phyloP scores from a whole-genome alignment of 64 coral and sea anemone species.

The Astreopora myriophthalma region DNA sequence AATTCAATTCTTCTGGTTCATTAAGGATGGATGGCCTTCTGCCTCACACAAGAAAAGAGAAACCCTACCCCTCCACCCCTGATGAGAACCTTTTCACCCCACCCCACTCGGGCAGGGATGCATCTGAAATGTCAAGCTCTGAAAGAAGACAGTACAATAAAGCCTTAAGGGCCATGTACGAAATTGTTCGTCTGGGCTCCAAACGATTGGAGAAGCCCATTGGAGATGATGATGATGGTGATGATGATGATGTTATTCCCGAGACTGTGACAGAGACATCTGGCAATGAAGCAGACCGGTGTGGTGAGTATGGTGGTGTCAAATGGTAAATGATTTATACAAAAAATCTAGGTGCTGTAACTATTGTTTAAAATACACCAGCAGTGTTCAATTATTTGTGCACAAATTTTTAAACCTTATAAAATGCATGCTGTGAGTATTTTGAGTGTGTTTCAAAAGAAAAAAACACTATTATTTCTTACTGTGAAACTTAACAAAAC shows the following conservation, averaged over 20 bases:
- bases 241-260: constrained; percentile 35
- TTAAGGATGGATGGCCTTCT: constrained; percentile 38
- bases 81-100: constrained; percentile 26
- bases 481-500: too few relatives aligned
- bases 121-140: constrained; percentile 56
- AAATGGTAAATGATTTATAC: too few relatives aligned
- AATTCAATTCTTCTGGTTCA: not conserved
- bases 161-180: constrained; percentile 94
- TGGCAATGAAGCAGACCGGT: not conserved
- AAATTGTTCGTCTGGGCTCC: constrained; percentile 84
- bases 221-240: not conserved
- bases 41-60: not conserved
- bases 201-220: constrained; percentile 61
- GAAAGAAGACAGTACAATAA: constrained; percentile 93
- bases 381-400: too few relatives aligned
- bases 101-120: not conserved
- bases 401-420: too few relatives aligned
- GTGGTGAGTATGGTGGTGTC: constrained; percentile 60
- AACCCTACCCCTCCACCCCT: not conserved
- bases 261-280: constrained; percentile 68
- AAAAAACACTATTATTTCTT: too few relatives aligned
- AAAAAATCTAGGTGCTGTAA: too few relatives aligned
- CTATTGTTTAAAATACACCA: too few relatives aligned
- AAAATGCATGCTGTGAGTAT: too few relatives aligned
- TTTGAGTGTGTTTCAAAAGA: too few relatives aligned